Conservation (phyloP, 64 coral and sea anemone genomes). For the Montipora foliosa region DNA sequence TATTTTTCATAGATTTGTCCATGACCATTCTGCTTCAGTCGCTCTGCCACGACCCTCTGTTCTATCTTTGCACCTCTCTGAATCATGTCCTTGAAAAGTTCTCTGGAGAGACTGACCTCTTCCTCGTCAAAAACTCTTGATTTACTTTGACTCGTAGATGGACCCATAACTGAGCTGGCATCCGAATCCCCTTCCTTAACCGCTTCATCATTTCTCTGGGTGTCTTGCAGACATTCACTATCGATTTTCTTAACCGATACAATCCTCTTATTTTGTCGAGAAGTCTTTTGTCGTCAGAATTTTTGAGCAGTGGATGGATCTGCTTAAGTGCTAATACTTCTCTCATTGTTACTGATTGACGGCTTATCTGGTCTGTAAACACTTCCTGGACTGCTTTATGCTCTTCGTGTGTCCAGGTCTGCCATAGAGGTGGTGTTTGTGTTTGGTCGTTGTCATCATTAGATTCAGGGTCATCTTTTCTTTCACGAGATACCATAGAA, state of each 20-base stretch:
- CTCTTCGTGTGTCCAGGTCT: not conserved
- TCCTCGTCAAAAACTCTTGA: not conserved
- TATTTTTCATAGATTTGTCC: not conserved
- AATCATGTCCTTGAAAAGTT: conserved; percentile 33
- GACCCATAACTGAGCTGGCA: not conserved
- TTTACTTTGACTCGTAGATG: conserved; percentile 6
- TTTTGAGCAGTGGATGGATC: not conserved
- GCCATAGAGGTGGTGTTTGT: not conserved
- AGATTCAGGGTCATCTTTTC: not conserved
- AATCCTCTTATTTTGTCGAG: conserved; percentile 8
- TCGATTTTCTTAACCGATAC: conserved; percentile 2
- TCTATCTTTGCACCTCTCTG: not conserved
- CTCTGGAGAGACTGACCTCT: not conserved
- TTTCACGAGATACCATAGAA: not conserved
- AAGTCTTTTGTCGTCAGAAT: not conserved
- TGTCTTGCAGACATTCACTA: not conserved
- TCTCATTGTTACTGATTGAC: not conserved
- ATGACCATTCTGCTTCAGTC: not conserved
- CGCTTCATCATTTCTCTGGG: not conserved
- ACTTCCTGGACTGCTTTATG: not conserved
- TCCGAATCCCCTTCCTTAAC: too few relatives aligned
- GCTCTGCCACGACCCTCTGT: not conserved
- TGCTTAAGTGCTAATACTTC: not conserved
- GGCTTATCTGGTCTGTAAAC: conserved; percentile 3
- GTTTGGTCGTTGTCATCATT: not conserved